These are phyloP conservation scores for Hirtodrosophila cameraria DNA, from an alignment of 2,888 invertebrate genomes.

Conservation along the genomic window DNA sequence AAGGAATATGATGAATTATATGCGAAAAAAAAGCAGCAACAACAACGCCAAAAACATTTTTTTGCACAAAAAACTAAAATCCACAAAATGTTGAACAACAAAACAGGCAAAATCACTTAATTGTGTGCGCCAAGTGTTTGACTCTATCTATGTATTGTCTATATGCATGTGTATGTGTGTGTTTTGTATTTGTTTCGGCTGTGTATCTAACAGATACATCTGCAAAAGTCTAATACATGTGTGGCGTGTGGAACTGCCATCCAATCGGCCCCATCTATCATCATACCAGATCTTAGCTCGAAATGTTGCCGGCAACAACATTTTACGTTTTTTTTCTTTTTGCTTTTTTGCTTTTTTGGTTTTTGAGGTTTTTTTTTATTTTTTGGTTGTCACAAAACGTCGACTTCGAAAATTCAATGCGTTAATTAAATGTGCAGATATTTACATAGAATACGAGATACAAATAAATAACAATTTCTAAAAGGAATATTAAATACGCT, in stretches of 20 bases:
- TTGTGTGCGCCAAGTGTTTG: conserved; percentile 61
- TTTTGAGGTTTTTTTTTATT: too few relatives aligned
- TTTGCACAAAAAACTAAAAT: conserved; percentile 69
- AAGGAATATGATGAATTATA: conserved; percentile 74
- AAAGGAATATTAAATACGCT: conserved; percentile 9
- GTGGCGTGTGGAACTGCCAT: conserved; percentile 58
- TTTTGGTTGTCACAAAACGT: conserved; percentile 50
- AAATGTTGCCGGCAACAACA: conserved; percentile 40
- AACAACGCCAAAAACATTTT: conserved; percentile 28
- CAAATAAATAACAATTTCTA: neutral
- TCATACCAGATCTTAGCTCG: conserved; percentile 42
- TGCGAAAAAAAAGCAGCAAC: conserved; percentile 23
- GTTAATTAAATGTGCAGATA: conserved; percentile 74
- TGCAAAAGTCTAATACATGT: conserved; percentile 62
- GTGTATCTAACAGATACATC: conserved; percentile 60
- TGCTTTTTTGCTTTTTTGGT: too few relatives aligned
- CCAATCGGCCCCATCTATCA: conserved; percentile 53
- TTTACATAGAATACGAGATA: conserved; percentile 38
- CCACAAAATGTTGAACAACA: conserved; percentile 65
- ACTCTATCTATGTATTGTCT: conserved; percentile 7
- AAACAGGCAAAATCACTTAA: conserved; percentile 75
- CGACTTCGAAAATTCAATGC: conserved; percentile 39
- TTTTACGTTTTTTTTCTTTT: conserved; percentile 17
- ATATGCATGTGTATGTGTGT: conserved; percentile 21
- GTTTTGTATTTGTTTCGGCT: conserved; percentile 21